Base-by-base conservation (phyloP, 2,888 invertebrate genomes). In the Andrena marginata region DNA sequence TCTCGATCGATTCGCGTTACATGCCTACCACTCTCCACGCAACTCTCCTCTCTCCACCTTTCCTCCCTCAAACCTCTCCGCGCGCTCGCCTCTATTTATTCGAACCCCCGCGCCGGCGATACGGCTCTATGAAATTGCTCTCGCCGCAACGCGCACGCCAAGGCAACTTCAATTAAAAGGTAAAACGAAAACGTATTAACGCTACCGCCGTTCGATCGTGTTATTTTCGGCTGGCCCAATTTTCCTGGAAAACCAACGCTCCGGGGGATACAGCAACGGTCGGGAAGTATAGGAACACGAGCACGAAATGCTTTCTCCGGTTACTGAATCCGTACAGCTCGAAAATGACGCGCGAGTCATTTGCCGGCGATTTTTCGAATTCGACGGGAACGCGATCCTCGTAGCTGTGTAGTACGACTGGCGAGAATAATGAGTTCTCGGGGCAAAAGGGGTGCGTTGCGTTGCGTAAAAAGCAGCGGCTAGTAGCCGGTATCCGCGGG, bases 1-100 rank as follows among this genome's bases (percentile, higher is more conserved):
- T 2, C 79, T 2, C 79, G 69, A 81, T 80, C 79, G 74, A 81
- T 80, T 69, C 65, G 42, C 77, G 70, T 42, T 59, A 42, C 42
- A 42, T 42, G 42, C 42, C 42, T 16, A 20, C 62, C 71, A 23
- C 16, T 20, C 23, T 67, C 54, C 33, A 48, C 65, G 26, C 48
- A 7, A 7, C 48, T 4, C 23, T 10, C 33, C 23, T 7, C 65
- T 16, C 7, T 48, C 64, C 10, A 2, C 56, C 10, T 13, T 23
- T 1, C 42, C 4, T 35, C 13, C 68, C 8, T n/a, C 16, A 10
- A 3, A 13, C 26, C 26, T 31, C 20, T 8, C 56, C 54, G 54
- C 49, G 42, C 73, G 13, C 70, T 42, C n/a, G 8, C 20, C 2
- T 23, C 54, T 42, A 26, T 73, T 42, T 56, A 65, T 68, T 75